Percentiles rank a stretch among this genome's conserved stretches.
Evolutionary conservation across 2,888 invertebrate genomes (phyloP).

Genomic region (Polydrusus pterygomalis): DNA sequence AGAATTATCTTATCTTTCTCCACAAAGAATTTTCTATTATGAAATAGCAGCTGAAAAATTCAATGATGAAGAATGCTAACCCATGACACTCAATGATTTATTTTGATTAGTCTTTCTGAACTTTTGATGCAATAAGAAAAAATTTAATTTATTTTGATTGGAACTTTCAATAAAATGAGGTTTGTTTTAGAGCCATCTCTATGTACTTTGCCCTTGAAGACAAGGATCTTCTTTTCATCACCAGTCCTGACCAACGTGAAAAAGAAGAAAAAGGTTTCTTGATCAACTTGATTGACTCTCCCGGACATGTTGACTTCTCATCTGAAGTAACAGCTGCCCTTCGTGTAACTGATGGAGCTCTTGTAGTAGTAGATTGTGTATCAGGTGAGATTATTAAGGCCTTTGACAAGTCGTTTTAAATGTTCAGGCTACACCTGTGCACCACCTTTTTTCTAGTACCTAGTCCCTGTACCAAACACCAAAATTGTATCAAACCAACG

Average conservation of each 20-base stretch:
- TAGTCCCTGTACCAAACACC: too few relatives aligned
- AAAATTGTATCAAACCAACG: too few relatives aligned
- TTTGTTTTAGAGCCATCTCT: constrained; percentile 91
- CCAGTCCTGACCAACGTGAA: constrained; percentile 91
- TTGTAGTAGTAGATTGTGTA: constrained; percentile 99
- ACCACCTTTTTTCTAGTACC: too few relatives aligned
- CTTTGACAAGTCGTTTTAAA: not conserved
- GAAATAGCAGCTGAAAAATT: not conserved
- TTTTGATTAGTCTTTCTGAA: constrained; percentile 55
- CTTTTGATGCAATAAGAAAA: not conserved
- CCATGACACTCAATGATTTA: constrained; percentile 49
- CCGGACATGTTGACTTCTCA: constrained; percentile 99
- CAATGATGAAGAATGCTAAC: constrained; percentile 54
- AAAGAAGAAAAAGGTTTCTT: constrained; percentile 96
- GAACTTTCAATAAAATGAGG: constrained; percentile 5
- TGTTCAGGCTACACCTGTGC: too few relatives aligned
- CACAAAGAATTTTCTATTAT: not conserved
- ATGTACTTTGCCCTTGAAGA: constrained; percentile 98
- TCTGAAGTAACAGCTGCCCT: constrained; percentile 99
- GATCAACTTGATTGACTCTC: constrained; percentile 99
- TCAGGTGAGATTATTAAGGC: constrained; percentile 83
- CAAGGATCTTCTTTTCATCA: constrained; percentile 96
- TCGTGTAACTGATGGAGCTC: constrained; percentile 99
- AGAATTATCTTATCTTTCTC: not conserved
- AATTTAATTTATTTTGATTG: not conserved